Percentiles rank a stretch among this genome's conserved stretches.
Conservation (phyloP, 2,797 vertebrate species). For the Parambassis ranga region DNA sequence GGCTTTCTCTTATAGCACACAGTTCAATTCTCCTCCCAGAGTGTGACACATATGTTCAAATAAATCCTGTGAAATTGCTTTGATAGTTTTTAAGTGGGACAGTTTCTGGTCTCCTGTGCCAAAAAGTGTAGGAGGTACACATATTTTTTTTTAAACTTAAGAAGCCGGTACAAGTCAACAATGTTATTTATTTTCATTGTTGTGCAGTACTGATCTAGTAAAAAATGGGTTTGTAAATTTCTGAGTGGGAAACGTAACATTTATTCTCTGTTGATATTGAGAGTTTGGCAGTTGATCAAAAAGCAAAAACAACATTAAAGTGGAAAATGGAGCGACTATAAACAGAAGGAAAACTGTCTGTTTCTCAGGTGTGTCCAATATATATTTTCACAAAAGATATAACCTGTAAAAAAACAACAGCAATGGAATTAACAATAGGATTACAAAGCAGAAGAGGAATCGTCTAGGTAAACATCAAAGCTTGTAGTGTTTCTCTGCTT, state of each 20-base stretch:
- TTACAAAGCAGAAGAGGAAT: conserved; percentile 34
- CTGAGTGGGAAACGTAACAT: conserved; percentile 31
- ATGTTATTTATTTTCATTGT: conserved; percentile 5
- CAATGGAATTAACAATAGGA: conserved; percentile 42
- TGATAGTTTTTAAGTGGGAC: neutral
- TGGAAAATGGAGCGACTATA: neutral
- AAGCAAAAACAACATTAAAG: conserved; percentile 20
- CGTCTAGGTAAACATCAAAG: conserved; percentile 53
- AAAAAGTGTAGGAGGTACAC: neutral
- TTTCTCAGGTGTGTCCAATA: too few relatives aligned
- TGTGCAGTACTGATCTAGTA: neutral
- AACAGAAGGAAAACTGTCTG: conserved; percentile 19
- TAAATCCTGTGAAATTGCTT: conserved; percentile 6
- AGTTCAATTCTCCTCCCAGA: neutral
- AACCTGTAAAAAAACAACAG: neutral
- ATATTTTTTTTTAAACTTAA: neutral
- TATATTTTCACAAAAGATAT: conserved; percentile 26
- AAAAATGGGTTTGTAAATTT: conserved; percentile 30
- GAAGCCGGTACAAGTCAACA: neutral
- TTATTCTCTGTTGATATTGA: conserved; percentile 48
- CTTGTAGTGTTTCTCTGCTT: conserved; percentile 5
- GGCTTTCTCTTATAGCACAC: conserved; percentile 2
- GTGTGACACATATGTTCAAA: neutral
- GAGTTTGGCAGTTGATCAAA: conserved; percentile 48
- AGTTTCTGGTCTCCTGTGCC: neutral